A percentile compares a stretch with the other conserved stretches of the same genome.
These are phyloP conservation scores for Melanostoma scalare DNA, from an alignment of 2,888 invertebrate genomes.

Conservation along the genomic window DNA sequence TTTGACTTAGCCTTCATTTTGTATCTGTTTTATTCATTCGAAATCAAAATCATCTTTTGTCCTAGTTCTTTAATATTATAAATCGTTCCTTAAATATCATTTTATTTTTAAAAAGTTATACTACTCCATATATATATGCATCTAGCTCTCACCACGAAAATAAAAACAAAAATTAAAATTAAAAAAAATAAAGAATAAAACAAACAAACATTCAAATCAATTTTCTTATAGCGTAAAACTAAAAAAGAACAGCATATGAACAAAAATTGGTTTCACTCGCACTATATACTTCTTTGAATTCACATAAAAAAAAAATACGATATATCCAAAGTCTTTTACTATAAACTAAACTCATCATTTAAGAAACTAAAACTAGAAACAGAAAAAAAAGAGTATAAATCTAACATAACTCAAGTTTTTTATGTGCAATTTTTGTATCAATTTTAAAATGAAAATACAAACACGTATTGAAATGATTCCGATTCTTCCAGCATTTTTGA, in stretches of 20 bases:
- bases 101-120: constrained; percentile 20
- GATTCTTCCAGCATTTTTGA: constrained; percentile 8
- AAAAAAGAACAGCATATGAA: constrained; percentile 55
- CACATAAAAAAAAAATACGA: constrained; percentile 34
- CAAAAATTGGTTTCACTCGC: constrained; percentile 70
- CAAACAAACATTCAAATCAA: constrained; percentile 41
- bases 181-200: constrained; percentile 11
- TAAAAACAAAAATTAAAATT: neutral
- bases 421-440: constrained; percentile 62
- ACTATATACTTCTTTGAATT: constrained; percentile 58
- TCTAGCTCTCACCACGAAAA: constrained; percentile 65
- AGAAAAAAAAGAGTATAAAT: constrained; percentile 8
- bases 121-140: constrained; percentile 42
- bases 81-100: too few relatives aligned
- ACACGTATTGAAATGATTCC: neutral
- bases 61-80: constrained; percentile 6
- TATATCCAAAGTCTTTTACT: constrained; percentile 35
- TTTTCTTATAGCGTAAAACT: constrained; percentile 8
- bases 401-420: constrained; percentile 35
- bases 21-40: neutral
- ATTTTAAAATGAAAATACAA: neutral
- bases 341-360: constrained; percentile 38
- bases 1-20: constrained; percentile 25
- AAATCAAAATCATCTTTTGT: constrained; percentile 11
- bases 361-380: constrained; percentile 6